Base-by-base conservation (phyloP, 1,140 invertebrate genomes). In the Asbolus verrucosus region DNA sequence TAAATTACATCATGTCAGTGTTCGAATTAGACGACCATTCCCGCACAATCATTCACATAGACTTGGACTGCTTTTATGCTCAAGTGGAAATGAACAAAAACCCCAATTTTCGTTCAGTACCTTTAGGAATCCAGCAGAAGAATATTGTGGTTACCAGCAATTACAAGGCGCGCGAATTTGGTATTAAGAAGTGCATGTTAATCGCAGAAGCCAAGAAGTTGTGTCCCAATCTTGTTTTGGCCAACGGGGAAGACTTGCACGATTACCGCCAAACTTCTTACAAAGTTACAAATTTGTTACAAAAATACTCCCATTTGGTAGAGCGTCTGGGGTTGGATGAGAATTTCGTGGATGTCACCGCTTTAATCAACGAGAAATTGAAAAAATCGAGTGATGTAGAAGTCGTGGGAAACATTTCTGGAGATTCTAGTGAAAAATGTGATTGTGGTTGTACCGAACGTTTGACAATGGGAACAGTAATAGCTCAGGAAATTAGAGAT, bases 301-400 rank as follows among this genome's bases (percentile, higher is more conserved):
- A 89, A 21, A 85, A 85, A 71, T 92, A 88, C 80, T 89, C 89
- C 43, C 83, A 86, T 21, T 81, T 87, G 43, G 90, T 93, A 0
- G 92, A 93, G 80, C 88, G 90, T 75, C 82, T 93, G 38, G 91
- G 91, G n/a, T 84, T 93, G 69, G 92, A 94, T 81, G 92, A 94
- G 77, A 92, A 91, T 78, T 93, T 85, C 78, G 82, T 93, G 73
- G 92, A 94, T 83, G 87, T 92, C 65, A 89, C 90, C 66, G 84
- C 87, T 8, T 75, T 91, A 72, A 86, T 92, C 13, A 82, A 87
- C 62, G 83, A 87, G 68, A 82, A 79, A 65, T 71, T 84, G 31
- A 80, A 82, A 72, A 24, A 76, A 59, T 79, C 65, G 75, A 76
- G 50, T 72, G 70, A 75, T 72, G 38, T 83, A 36, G 78, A 81